Conservation (phyloP, 2,888 invertebrate genomes). For the Ganaspis brasiliensis region DNA sequence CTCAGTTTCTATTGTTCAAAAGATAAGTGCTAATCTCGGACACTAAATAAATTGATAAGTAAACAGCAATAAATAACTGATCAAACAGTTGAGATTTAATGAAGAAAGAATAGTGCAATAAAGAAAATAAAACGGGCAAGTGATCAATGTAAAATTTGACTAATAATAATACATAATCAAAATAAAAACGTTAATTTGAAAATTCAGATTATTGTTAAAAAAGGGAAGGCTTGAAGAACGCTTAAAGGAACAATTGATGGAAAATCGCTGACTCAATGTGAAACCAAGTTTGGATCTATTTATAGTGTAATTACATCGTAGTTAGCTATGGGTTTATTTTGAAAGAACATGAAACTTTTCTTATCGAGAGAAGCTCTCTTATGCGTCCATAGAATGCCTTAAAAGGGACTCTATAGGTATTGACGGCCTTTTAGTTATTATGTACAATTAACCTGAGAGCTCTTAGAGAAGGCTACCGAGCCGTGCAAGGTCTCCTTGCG, state of each 20-base stretch:
- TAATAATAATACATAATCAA: too few species aligned
- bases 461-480: conserved; percentile 69
- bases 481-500: conserved; percentile 76
- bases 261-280: conserved; percentile 41
- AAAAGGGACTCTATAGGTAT: conserved; percentile 69
- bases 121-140: too few species aligned
- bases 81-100: neutral
- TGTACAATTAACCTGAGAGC: conserved; percentile 73
- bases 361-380: conserved; percentile 49
- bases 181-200: too few species aligned
- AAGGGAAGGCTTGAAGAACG: too few species aligned
- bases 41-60: conserved; percentile 4
- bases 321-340: conserved; percentile 42
- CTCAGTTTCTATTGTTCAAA: neutral
- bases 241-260: conserved; percentile 41
- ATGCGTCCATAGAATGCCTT: conserved; percentile 59
- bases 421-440: conserved; percentile 72
- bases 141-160: too few species aligned
- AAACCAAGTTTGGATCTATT: conserved; percentile 20
- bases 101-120: too few species aligned
- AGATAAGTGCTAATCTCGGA: conserved; percentile 6
- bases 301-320: conserved; percentile 35
- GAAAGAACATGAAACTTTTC: conserved; percentile 45
- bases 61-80: neutral
- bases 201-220: too few species aligned